Evolutionary conservation across 2,797 vertebrate genomes (phyloP), one percentile per base, ranked within the genome.

Genomic region (Xiphophorus birchmanni): DNA sequence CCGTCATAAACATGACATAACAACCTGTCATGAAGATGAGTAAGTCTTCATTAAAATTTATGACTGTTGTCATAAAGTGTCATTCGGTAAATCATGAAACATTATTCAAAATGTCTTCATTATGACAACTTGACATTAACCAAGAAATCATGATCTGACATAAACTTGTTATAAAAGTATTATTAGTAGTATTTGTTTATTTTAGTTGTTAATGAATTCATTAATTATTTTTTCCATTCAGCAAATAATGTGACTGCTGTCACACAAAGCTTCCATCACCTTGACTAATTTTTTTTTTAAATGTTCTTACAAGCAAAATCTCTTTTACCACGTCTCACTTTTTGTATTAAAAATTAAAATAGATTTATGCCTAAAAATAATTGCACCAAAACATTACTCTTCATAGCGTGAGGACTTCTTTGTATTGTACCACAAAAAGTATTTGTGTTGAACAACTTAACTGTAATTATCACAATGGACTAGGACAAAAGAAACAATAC

Each of bases 291-390:
- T 42, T n/a, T 32, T 5, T 12, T 10, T 40, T 4, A 37, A 2
- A 9, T 32, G 32, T 32, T 44, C 40, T 44, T n/a, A n/a, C 40
- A 26, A 13, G 67, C 65, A 69, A 42, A 69, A 26, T 11, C 18
- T 35, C 40, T 42, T 69, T 26, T n/a, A 71, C 13, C 2, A 11
- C 1, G 4, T 69, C 23, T 69, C 10, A 23, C 21, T 5, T 69
- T 42, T 72, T 72, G 42, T 72, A n/a, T n/a, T 17, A 12, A 13
- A 72, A 45, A 45, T 72, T n/a, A 45, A 72, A 72, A n/a, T 72
- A 72, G 69, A 45, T 72, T 45, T 17, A 26, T 69, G 9, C 26
- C 21, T 71, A 71, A 71, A 42, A 13, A 72, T 45, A 45, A 45
- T 72, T n/a, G 5, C 26, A 44, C 23, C 37, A 69, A 44, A 17